Evolutionary conservation across 2,797 vertebrate genomes (phyloP).

Genomic region (Chloroceryle inda): DNA sequence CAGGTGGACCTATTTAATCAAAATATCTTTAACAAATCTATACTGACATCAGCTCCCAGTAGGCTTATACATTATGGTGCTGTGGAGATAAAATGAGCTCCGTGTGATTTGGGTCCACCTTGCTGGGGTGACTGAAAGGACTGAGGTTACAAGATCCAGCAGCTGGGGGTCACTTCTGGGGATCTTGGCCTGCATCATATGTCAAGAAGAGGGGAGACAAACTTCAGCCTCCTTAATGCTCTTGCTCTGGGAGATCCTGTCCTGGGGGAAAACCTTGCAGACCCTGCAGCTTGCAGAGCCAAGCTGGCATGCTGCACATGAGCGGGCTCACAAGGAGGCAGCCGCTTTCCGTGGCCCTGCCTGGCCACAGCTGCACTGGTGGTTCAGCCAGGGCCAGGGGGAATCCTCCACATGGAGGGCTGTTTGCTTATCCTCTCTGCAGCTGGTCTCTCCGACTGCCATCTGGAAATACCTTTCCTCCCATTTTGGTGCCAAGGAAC

Average conservation of each 20-base stretch:
- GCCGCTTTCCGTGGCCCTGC: not conserved
- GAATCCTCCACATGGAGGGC: not conserved
- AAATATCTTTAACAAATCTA: not conserved
- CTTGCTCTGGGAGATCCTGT: not conserved
- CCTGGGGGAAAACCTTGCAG: not conserved
- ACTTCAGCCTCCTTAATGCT: not conserved
- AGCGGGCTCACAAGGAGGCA: fast-evolving
- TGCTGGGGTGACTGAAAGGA: not conserved
- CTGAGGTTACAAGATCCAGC: not conserved
- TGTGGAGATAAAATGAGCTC: not conserved
- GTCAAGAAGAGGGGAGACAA: not conserved
- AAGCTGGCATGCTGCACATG: fast-evolving
- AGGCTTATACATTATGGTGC: not conserved
- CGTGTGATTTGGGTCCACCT: not conserved
- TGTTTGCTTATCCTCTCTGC: not conserved
- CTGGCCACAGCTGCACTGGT: not conserved
- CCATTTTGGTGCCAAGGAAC: not conserved
- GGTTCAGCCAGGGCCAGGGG: not conserved
- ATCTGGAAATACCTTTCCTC: conserved; percentile 27
- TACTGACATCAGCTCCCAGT: not conserved
- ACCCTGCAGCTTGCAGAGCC: not conserved
- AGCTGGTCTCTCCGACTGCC: not conserved
- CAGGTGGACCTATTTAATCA: not conserved
- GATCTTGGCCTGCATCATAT: not conserved
- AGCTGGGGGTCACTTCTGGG: not conserved